phyloP scores from a whole-genome alignment of 2,888 invertebrate genomes.

The Kryphioiulus occultus region DNA sequence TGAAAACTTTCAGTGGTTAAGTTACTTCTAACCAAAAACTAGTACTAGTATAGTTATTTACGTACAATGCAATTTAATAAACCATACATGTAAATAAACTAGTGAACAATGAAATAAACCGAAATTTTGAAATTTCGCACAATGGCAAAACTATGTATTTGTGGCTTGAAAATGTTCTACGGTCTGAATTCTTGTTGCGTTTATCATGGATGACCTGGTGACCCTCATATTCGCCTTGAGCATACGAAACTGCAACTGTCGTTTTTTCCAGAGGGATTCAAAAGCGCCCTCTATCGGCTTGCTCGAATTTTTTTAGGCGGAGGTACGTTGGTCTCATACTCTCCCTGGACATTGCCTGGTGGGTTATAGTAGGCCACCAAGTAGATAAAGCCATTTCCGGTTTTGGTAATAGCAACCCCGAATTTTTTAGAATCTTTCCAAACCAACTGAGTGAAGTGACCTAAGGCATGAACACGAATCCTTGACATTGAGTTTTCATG shows the following conservation, averaged over 20 bases:
- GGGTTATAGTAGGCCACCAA: conserved; percentile 65
- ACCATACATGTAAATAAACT: not conserved
- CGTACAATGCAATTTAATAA: conserved; percentile 22
- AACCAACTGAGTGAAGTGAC: conserved; percentile 65
- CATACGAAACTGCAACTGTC: not conserved
- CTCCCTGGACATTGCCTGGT: conserved; percentile 62
- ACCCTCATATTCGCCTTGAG: not conserved
- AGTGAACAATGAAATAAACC: not conserved
- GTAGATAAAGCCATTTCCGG: conserved; percentile 59
- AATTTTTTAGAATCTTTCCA: conserved; percentile 63
- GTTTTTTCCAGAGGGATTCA: not conserved
- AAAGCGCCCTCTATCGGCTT: not conserved
- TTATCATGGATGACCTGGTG: not conserved
- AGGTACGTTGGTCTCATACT: conserved; percentile 61
- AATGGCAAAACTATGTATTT: not conserved
- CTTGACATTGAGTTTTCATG: too few species aligned
- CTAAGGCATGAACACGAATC: conserved; percentile 55
- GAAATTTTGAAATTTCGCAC: not conserved
- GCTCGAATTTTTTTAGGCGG: not conserved
- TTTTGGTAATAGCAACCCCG: conserved; percentile 63
- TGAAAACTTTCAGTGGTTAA: not conserved
- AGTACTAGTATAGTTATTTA: not conserved
- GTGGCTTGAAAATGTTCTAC: not conserved
- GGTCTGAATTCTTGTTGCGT: not conserved
- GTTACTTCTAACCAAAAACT: not conserved